Conservation (phyloP, 2,113 vertebrate species). For the pig (Sus scrofa) region DNA sequence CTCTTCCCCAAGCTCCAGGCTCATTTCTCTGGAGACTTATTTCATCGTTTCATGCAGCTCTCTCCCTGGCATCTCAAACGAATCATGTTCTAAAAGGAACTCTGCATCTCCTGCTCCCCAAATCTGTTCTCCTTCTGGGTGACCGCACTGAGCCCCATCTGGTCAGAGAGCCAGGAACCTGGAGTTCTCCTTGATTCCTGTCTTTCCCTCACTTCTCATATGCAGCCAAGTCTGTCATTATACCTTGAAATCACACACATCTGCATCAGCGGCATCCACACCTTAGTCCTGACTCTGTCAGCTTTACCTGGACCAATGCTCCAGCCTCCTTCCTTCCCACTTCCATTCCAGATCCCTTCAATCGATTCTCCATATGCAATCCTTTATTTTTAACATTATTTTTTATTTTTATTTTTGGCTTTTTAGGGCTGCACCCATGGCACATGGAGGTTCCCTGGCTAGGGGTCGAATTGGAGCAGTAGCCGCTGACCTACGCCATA, state of each 20-base stretch:
- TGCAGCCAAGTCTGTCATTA: background rate
- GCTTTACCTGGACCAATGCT: background rate
- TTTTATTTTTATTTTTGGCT: too few species aligned
- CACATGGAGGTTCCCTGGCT: too few species aligned
- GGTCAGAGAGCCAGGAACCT: background rate
- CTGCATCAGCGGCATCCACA: too few species aligned
- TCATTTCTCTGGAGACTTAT: background rate
- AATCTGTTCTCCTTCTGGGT: background rate
- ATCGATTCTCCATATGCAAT: background rate
- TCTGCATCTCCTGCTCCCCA: background rate
- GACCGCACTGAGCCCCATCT: background rate
- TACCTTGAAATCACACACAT: background rate
- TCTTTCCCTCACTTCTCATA: background rate
- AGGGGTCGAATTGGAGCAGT: too few species aligned
- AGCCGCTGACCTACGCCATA: too few species aligned
- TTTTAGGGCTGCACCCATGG: too few species aligned
- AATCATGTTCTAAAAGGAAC: background rate
- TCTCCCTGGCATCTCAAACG: background rate
- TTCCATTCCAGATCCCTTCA: background rate
- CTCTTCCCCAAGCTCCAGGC: background rate
- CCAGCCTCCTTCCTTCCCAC: background rate
- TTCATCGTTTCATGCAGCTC: too few species aligned
- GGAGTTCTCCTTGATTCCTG: background rate
- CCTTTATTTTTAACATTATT: background rate
- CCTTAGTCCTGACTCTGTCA: background rate